Evolutionary conservation across 2,797 vertebrate species (phyloP).

Genomic region (Xyrichtys novacula): DNA sequence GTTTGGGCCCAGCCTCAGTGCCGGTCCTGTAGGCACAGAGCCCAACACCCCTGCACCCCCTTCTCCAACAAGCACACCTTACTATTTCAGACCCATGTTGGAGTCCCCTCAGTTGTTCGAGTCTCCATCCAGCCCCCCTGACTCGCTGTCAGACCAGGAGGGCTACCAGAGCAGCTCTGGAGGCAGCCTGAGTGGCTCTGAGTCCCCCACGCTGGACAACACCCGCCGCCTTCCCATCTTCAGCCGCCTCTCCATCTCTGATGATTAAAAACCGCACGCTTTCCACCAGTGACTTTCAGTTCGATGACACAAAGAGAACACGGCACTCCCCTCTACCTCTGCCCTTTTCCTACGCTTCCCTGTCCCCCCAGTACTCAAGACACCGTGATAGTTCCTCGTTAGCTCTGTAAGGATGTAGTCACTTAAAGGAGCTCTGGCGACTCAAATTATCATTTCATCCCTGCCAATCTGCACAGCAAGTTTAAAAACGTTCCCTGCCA

Average conservation of each 20-base stretch:
- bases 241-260: conserved; percentile 98
- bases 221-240: conserved; percentile 98
- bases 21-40: conserved; percentile 83
- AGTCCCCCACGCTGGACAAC: conserved; percentile 95
- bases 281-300: conserved; percentile 63
- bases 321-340: conserved; percentile 81
- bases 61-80: conserved; percentile 88
- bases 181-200: conserved; percentile 94
- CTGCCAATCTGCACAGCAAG: conserved; percentile 58
- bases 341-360: conserved; percentile 40
- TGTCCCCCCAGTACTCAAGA: conserved; percentile 19
- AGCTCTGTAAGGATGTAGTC: conserved; percentile 72
- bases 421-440: conserved; percentile 81
- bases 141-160: conserved; percentile 98
- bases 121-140: conserved; percentile 93
- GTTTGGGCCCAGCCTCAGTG: conserved; percentile 91
- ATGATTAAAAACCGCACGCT: conserved; percentile 88
- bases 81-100: conserved; percentile 94
- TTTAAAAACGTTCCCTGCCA: conserved; percentile 65
- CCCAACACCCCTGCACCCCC: conserved; percentile 76
- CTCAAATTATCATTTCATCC: conserved; percentile 70
- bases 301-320: conserved; percentile 71
- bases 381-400: conserved; percentile 50
- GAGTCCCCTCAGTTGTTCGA: conserved; percentile 95
- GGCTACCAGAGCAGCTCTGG: conserved; percentile 98